These are phyloP conservation scores for Scaptomyza graminum DNA, from an alignment of 1,140 invertebrate species.

Conservation along the genomic window DNA sequence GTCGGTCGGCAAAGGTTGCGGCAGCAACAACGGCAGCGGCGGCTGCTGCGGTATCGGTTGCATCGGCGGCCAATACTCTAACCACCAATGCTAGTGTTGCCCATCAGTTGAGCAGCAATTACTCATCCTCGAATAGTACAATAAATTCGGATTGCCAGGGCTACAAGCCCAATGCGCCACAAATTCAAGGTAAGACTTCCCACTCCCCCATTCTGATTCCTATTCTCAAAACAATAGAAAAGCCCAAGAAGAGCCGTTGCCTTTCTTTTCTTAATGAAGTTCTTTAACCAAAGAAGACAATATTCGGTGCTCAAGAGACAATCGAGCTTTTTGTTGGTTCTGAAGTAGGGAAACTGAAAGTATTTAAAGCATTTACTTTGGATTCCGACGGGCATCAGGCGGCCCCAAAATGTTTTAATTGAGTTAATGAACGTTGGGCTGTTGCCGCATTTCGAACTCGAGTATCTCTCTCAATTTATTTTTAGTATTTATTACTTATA, in stretches of 20 bases:
- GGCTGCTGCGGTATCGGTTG: constrained; percentile 40
- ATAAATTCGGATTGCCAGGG: constrained; percentile 83
- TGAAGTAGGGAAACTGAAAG: no score
- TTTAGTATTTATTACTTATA: constrained; percentile 64
- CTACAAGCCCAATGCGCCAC: constrained; percentile 84
- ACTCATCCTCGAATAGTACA: constrained; percentile 83
- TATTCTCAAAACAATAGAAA: not conserved
- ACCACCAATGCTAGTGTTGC: constrained; percentile 64
- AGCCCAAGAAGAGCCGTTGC: no score
- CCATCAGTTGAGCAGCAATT: constrained; percentile 77
- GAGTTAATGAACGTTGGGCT: constrained; percentile 64
- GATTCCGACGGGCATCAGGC: constrained; percentile 57
- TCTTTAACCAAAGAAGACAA: no score
- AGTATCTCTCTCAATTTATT: constrained; percentile 46
- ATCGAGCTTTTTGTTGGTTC: no score
- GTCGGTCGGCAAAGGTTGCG: constrained; percentile 83
- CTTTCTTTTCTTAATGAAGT: constrained; percentile 16
- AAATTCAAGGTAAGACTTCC: constrained; percentile 80
- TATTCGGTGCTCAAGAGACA: no score
- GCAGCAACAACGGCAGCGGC: constrained; percentile 58
- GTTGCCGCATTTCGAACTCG: constrained; percentile 23
- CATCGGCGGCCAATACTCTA: constrained; percentile 23
- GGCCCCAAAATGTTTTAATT: constrained; percentile 73
- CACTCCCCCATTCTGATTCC: no score
- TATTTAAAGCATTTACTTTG: not conserved